A percentile compares a stretch with the other conserved stretches of the same genome.
phyloP scores from a whole-genome alignment of 2,113 vertebrate species.

The crab-eating macaque (Macaca fascicularis) region DNA sequence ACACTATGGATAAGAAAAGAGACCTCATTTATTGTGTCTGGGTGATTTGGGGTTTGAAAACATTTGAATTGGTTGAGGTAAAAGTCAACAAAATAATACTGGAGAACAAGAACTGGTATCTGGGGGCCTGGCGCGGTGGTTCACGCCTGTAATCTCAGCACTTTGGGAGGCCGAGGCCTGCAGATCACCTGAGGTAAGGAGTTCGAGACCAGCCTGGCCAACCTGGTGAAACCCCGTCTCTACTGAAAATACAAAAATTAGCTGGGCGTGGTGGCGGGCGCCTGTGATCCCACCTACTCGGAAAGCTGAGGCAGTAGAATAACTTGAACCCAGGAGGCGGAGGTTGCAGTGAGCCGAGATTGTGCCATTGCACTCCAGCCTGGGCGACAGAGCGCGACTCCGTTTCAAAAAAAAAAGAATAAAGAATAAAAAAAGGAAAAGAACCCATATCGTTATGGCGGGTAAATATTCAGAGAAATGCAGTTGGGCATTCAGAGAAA shows the following conservation, averaged over 20 bases:
- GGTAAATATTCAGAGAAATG: constrained; percentile 15
- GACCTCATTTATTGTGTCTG: not conserved
- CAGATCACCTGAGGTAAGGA: too few relatives aligned
- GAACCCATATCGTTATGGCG: not conserved
- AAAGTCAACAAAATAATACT: constrained; percentile 38
- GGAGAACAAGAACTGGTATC: not conserved
- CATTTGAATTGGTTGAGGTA: not conserved
- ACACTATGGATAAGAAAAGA: not conserved
- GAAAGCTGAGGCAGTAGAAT: not conserved
- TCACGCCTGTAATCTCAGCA: too few relatives aligned
- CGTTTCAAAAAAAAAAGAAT: not conserved
- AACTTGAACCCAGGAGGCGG: not conserved
- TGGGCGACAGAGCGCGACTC: not conserved
- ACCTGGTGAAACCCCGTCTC: too few relatives aligned
- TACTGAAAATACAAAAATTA: too few relatives aligned
- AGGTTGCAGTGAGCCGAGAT: not conserved
- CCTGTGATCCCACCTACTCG: not conserved
- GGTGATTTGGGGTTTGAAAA: constrained; percentile 38
- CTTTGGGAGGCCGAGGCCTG: too few relatives aligned
- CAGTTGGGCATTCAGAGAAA: not conserved
- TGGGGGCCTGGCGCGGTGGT: too few relatives aligned
- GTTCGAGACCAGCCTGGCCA: too few relatives aligned
- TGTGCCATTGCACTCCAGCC: not conserved
- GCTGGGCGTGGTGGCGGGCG: not conserved
- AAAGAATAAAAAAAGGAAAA: not conserved